Conservation (phyloP, 2,113 vertebrate species). For the Phalacrocorax pelagicus region DNA sequence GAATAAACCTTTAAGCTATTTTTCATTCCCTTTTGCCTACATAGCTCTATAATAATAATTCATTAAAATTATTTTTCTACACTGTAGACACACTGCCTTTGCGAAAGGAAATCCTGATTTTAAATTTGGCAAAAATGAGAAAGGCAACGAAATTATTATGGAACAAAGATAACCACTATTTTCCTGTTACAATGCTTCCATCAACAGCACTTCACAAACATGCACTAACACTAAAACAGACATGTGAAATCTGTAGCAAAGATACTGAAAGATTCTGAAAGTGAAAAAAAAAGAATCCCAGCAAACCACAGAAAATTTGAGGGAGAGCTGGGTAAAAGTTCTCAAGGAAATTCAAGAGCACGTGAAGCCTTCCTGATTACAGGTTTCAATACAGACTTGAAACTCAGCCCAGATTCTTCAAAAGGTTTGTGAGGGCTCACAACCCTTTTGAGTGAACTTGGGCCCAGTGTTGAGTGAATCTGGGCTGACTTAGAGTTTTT, state of each 20-base stretch:
- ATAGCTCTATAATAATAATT: background rate
- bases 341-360: slow-evolving; percentile 29
- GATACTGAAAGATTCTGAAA: background rate
- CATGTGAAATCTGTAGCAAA: background rate
- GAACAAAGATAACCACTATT: background rate
- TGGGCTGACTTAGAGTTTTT: background rate
- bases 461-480: slow-evolving; percentile 22
- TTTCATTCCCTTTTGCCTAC: background rate
- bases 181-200: background rate
- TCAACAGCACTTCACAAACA: background rate
- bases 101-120: background rate
- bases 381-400: slow-evolving; percentile 17
- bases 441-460: background rate
- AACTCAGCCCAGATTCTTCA: slow-evolving; percentile 39
- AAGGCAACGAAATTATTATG: background rate
- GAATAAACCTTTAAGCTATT: background rate
- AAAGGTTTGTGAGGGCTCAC: background rate
- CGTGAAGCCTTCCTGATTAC: background rate
- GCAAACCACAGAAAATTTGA: slow-evolving; percentile 1
- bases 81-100: background rate
- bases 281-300: background rate
- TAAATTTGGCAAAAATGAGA: background rate
- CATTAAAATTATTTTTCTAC: background rate
- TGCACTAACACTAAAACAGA: background rate
- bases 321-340: background rate